Evolutionary conservation across 2,888 invertebrate genomes (phyloP).

Genomic region (Drosophila neonasuta): DNA sequence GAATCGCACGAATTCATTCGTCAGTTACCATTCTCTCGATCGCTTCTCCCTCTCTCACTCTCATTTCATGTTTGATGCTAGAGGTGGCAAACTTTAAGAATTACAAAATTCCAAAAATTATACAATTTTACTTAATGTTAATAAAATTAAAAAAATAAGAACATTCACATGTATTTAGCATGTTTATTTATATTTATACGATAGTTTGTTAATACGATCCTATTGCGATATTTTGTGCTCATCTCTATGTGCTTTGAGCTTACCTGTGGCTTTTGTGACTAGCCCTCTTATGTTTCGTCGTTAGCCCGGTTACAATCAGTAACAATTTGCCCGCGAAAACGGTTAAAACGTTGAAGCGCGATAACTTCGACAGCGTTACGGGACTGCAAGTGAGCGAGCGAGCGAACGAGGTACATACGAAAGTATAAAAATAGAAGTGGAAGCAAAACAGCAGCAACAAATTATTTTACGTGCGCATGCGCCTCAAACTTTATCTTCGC

Average conservation of each 20-base stretch:
- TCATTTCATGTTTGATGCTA: constrained; percentile 55
- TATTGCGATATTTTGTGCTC: constrained; percentile 5
- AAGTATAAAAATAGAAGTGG: constrained; percentile 36
- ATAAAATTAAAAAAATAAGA: not conserved
- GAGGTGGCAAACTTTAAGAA: constrained; percentile 25
- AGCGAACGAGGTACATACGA: constrained; percentile 16
- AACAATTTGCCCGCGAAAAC: constrained; percentile 73
- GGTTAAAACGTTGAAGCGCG: constrained; percentile 66
- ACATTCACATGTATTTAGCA: not conserved
- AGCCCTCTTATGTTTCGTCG: constrained; percentile 48
- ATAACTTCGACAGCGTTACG: constrained; percentile 39
- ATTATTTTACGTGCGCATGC: constrained; percentile 54
- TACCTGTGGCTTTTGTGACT: constrained; percentile 61
- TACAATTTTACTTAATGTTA: not conserved
- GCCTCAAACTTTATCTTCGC: constrained; percentile 54
- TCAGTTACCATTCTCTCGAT: not conserved
- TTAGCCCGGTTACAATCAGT: constrained; percentile 57
- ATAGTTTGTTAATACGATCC: not conserved
- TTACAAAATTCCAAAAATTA: not conserved
- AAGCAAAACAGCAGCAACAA: constrained; percentile 33
- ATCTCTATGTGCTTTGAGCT: constrained; percentile 51
- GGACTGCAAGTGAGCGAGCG: constrained; percentile 28
- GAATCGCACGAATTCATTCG: constrained; percentile 10
- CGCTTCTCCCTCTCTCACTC: constrained; percentile 17
- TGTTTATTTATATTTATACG: not conserved